Conservation (phyloP, 1,140 invertebrate genomes). For the Penaeus indicus region DNA sequence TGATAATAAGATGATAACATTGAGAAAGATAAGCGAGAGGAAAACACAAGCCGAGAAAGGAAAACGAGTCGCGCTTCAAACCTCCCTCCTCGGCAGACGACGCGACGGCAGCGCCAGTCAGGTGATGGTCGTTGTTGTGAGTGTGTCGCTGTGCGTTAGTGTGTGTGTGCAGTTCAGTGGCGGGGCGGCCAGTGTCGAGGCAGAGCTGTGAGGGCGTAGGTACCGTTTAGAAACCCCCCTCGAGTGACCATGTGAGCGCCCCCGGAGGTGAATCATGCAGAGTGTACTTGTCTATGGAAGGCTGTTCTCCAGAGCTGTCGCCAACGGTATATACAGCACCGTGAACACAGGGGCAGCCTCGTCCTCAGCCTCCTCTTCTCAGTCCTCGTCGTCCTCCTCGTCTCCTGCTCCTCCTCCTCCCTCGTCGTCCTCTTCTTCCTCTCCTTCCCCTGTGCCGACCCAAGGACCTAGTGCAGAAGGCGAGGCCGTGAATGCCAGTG, state of each 20-base stretch:
- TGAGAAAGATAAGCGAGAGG: background rate
- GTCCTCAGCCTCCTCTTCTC: background rate
- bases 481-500: conserved; percentile 5
- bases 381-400: conserved; percentile 26
- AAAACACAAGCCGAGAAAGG: background rate
- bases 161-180: background rate
- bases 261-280: conserved; percentile 59
- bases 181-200: background rate
- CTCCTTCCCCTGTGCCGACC: background rate
- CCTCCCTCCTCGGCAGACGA: conserved; percentile 37
- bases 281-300: conserved; percentile 65
- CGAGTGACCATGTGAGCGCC: conserved; percentile 30
- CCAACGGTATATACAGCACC: conserved; percentile 60
- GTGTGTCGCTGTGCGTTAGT: conserved; percentile 1
- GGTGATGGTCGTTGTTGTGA: conserved; percentile 43
- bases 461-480: background rate
- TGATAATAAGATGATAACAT: too few species aligned
- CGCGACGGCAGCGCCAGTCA: conserved; percentile 44
- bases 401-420: background rate
- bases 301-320: conserved; percentile 63
- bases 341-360: conserved; percentile 40
- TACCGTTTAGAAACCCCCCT: conserved; percentile 35
- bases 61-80: background rate
- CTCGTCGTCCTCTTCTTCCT: conserved; percentile 4
- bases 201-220: background rate